Conservation (phyloP, 2,113 vertebrate species). For the Emydura subglobosa region DNA sequence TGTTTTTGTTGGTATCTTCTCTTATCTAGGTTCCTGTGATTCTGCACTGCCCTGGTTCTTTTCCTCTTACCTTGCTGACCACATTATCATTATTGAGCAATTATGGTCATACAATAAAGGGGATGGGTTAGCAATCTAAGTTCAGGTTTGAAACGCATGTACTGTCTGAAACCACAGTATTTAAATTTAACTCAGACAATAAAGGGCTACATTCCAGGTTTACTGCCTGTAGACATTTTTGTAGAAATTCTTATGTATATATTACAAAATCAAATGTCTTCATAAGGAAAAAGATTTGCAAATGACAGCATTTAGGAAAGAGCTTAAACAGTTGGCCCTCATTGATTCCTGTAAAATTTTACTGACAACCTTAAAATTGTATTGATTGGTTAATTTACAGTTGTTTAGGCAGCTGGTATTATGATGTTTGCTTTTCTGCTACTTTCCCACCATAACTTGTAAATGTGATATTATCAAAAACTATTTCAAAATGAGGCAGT, state of each 20-base stretch:
- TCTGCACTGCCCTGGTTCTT: not conserved
- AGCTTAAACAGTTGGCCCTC: not conserved
- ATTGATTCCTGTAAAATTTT: not conserved
- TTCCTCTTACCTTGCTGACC: not conserved
- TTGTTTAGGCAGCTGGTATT: not conserved
- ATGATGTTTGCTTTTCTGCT: not conserved
- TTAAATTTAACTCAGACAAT: not conserved
- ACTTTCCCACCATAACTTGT: not conserved
- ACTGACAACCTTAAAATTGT: not conserved
- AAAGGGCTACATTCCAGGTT: not conserved
- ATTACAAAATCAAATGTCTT: not conserved
- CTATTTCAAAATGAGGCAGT: not conserved
- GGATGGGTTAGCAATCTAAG: not conserved
- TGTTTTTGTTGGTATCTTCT: not conserved
- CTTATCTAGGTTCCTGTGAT: not conserved
- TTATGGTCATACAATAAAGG: not conserved
- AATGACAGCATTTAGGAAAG: not conserved
- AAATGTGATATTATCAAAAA: not conserved
- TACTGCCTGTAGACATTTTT: not conserved
- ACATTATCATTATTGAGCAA: not conserved
- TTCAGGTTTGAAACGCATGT: not conserved
- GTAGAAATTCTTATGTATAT: not conserved
- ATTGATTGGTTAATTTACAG: slow-evolving; percentile 10
- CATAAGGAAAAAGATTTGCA: not conserved
- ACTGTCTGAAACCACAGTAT: not conserved